A percentile compares a stretch with the other conserved stretches of the same genome.
Conservation (phyloP, 2,797 vertebrate genomes). For the Eulemur rubriventer region DNA sequence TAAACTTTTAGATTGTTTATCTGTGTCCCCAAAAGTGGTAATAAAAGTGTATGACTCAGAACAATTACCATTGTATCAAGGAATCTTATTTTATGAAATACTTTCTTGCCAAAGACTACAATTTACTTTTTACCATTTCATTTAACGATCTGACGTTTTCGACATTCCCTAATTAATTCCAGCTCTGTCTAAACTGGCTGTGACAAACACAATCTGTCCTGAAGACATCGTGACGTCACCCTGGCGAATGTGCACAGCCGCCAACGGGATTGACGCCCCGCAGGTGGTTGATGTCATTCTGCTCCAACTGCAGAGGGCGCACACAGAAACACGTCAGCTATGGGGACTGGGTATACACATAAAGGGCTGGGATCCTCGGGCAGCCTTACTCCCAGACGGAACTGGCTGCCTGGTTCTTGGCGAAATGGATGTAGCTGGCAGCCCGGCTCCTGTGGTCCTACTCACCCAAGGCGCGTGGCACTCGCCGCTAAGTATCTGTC, state of each 20-base stretch:
- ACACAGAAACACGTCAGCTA: not conserved
- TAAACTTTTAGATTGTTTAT: constrained; percentile 66
- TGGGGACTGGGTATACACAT: not conserved
- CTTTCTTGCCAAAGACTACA: constrained; percentile 70
- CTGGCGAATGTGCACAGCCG: constrained; percentile 28
- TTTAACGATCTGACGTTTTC: constrained; percentile 79
- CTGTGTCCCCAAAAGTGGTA: constrained; percentile 59
- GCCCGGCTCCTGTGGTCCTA: not conserved
- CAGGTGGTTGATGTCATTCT: fast-evolving
- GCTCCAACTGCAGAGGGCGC: not conserved
- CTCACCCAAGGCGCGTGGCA: too few species aligned
- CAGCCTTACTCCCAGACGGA: not conserved
- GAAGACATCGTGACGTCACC: constrained; percentile 40
- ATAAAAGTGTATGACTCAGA: constrained; percentile 68
- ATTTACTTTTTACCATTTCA: constrained; percentile 78
- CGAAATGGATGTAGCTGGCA: not conserved
- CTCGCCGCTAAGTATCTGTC: not conserved
- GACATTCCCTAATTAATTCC: constrained; percentile 78
- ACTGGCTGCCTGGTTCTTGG: not conserved
- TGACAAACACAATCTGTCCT: constrained; percentile 63
- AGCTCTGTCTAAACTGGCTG: constrained; percentile 70
- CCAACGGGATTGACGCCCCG: constrained; percentile 29
- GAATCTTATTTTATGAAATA: constrained; percentile 64
- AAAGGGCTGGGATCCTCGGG: not conserved
- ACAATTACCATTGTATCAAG: constrained; percentile 1